phyloP scores from a whole-genome alignment of 2,113 vertebrate genomes.

The Passer domesticus region DNA sequence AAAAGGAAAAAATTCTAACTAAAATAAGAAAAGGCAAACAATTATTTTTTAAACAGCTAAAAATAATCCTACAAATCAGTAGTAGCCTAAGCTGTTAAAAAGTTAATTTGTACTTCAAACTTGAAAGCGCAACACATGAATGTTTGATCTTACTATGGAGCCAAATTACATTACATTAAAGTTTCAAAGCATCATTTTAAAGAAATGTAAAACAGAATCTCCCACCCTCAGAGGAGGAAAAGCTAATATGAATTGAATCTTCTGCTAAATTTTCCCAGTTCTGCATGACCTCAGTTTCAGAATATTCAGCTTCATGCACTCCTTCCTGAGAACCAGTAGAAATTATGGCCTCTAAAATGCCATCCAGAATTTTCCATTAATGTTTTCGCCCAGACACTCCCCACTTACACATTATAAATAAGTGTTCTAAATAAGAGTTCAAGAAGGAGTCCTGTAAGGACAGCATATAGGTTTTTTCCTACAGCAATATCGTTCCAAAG shows the following conservation, averaged over 20 bases:
- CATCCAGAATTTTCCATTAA: not conserved
- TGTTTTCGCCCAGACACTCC: not conserved
- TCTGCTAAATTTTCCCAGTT: not conserved
- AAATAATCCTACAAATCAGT: not conserved
- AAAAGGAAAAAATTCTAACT: not conserved
- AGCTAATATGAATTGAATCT: not conserved
- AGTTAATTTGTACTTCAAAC: not conserved
- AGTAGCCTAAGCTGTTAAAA: not conserved
- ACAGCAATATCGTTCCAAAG: not conserved
- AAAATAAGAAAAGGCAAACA: not conserved
- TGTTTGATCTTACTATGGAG: not conserved
- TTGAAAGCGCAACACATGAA: not conserved
- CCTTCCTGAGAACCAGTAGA: not conserved
- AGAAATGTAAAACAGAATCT: not conserved
- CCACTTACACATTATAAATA: not conserved
- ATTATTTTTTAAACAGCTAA: not conserved
- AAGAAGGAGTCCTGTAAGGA: not conserved
- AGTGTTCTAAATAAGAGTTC: not conserved
- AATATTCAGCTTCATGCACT: not conserved
- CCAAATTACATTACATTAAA: not conserved
- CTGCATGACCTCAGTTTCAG: not conserved
- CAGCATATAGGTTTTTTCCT: not conserved
- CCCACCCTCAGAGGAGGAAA: not conserved
- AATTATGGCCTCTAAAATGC: not conserved
- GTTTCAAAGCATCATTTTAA: not conserved